A percentile compares a stretch with the other conserved stretches of the same genome.
These are phyloP conservation scores for Lerista edwardsae DNA, from an alignment of 2,797 vertebrate genomes.

Conservation along the genomic window DNA sequence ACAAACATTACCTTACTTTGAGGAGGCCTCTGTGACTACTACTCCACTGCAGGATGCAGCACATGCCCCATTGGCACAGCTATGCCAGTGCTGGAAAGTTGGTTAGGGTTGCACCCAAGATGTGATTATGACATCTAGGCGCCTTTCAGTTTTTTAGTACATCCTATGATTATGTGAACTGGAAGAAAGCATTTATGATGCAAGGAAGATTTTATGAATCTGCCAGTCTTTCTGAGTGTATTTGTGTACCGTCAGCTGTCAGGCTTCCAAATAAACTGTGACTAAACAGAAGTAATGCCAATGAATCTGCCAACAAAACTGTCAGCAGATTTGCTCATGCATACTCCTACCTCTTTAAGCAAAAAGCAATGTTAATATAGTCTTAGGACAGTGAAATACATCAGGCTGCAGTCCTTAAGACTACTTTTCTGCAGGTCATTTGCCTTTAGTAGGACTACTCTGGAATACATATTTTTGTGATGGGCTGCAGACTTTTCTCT, in stretches of 20 bases:
- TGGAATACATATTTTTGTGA: not conserved
- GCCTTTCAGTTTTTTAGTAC: not conserved
- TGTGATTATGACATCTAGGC: not conserved
- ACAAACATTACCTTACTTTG: no score
- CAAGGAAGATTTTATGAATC: conserved; percentile 16
- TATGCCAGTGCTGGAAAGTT: no score
- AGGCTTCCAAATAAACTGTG: conserved; percentile 48
- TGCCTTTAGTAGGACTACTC: not conserved
- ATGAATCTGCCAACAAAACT: conserved; percentile 39
- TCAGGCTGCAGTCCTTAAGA: not conserved
- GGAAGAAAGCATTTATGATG: conserved; percentile 13
- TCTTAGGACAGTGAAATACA: not conserved
- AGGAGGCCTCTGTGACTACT: no score
- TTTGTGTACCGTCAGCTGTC: conserved; percentile 47
- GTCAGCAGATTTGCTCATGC: conserved; percentile 19
- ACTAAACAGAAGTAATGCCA: conserved; percentile 52
- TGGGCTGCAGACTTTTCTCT: not conserved
- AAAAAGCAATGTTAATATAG: not conserved
- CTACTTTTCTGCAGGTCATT: not conserved
- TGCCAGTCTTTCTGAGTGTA: conserved; percentile 31
- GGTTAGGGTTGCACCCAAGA: no score
- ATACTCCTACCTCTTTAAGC: conserved; percentile 19
- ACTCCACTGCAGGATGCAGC: no score
- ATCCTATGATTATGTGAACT: not conserved
- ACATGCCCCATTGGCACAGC: no score